Evolutionary conservation across 2,113 vertebrate species (phyloP), one percentile per base, ranked within the genome.

Genomic region (Oncorhynchus nerka): DNA sequence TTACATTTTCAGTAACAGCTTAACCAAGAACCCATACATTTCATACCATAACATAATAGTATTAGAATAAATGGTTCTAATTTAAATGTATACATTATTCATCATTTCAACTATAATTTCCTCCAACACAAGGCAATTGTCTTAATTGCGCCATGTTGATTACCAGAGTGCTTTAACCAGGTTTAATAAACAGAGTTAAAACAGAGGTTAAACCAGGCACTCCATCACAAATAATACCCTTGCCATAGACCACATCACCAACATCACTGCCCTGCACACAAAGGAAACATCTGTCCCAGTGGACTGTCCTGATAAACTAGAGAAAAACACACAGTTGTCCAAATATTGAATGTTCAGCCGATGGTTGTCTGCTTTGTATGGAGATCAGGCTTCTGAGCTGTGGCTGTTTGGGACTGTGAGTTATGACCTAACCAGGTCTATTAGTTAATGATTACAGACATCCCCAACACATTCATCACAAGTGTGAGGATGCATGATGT

Each of bases 361-460:
- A 26, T 67, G 65, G 7, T 16, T 15, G 26, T 32, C 5, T 26
- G 12, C 24, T 67, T 26, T 66, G 26, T 67, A 26, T 67, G 51
- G 51, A 55, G 51, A 55, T 55, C 51, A 55, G 51, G 51, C 51
- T 55, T 19, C 51, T 55, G 13, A 55, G 51, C 65, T 67, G 13
- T 67, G 65, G 24, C 24, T 64, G 26, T 64, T 13, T 30, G 65
- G 24, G 26, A 8, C 22, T 26, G 15, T 66, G 7, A 9, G 26
- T 67, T 28, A 67, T 30, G 30, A 67, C 13, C 13, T 1, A 30
- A 67, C 9, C 13, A 67, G 5, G 6, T 26, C 65, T 16, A 67
- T 67, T 67, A 67, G 65, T 67, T 67, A 67, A 67, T 67, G 65
- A 32, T 32, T 67, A 12, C 30, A 67, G 65, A 67, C 65, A 67